phyloP scores from a whole-genome alignment of 2,888 invertebrate species.

The Carterocephalus palaemon region DNA sequence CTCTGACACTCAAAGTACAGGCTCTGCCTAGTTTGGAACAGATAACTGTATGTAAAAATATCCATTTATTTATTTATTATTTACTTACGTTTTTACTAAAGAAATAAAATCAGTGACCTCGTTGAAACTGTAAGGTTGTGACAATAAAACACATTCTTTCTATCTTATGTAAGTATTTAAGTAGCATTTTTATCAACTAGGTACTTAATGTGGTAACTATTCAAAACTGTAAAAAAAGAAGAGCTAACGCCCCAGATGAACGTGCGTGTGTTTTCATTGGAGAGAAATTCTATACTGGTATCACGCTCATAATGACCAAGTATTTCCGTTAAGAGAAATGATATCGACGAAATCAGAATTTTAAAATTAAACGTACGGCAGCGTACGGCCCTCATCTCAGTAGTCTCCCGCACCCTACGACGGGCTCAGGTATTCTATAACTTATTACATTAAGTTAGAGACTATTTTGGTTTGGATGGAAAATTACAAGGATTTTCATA shows the following conservation, averaged over 20 bases:
- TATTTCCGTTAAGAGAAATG: constrained; percentile 57
- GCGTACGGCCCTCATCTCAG: constrained; percentile 31
- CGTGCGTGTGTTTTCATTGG: constrained; percentile 28
- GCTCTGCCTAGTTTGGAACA: no score
- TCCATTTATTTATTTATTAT: no score
- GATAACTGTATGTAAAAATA: no score
- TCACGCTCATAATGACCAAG: constrained; percentile 50
- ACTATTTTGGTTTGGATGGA: neutral
- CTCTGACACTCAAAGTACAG: no score
- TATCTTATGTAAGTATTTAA: no score
- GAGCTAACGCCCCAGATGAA: neutral
- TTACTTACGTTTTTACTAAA: no score
- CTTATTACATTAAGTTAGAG: constrained; percentile 12
- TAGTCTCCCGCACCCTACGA: neutral
- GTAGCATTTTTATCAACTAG: no score
- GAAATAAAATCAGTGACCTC: no score
- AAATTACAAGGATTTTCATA: constrained; percentile 5
- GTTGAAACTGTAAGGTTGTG: no score
- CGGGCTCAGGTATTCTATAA: neutral
- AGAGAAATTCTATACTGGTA: constrained; percentile 50
- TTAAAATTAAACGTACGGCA: constrained; percentile 44
- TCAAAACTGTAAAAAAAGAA: no score
- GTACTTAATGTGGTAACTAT: no score
- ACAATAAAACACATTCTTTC: no score
- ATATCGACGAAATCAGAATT: constrained; percentile 47